Percentiles rank a stretch among this genome's conserved stretches.
These are phyloP conservation scores for Oxyruncus cristatus DNA, from an alignment of 2,113 vertebrate genomes.

Conservation along the genomic window DNA sequence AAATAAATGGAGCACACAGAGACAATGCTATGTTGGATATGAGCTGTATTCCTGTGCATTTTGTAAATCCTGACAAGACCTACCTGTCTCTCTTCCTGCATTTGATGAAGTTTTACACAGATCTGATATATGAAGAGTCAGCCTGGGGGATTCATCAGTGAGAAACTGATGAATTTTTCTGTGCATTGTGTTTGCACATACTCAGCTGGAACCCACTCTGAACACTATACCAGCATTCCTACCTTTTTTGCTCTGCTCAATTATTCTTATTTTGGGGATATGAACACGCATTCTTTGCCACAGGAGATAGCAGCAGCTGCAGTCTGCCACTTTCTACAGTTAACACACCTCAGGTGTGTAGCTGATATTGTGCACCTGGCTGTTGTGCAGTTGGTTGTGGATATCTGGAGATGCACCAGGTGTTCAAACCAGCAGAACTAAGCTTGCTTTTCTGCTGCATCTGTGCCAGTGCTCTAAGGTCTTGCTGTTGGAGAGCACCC, in stretches of 20 bases:
- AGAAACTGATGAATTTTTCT: not conserved
- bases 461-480: not conserved
- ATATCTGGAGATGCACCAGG: not conserved
- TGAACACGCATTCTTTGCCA: not conserved
- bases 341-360: not conserved
- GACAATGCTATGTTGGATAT: not conserved
- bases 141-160: not conserved
- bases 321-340: not conserved
- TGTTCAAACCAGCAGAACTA: not conserved
- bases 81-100: not conserved
- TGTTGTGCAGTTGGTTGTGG: not conserved
- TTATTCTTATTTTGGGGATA: not conserved
- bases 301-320: not conserved
- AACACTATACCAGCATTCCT: not conserved
- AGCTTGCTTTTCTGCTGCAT: not conserved
- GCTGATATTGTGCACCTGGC: not conserved
- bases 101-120: conserved; percentile 30
- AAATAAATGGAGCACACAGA: conserved; percentile 15
- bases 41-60: not conserved
- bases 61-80: conserved; percentile 30
- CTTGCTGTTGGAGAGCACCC: not conserved
- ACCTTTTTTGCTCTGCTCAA: not conserved
- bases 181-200: not conserved
- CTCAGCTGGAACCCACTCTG: not conserved
- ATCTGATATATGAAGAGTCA: conserved; percentile 22